Evolutionary conservation across 2,888 invertebrate genomes (phyloP).

Genomic region (Matsumyia berberina): DNA sequence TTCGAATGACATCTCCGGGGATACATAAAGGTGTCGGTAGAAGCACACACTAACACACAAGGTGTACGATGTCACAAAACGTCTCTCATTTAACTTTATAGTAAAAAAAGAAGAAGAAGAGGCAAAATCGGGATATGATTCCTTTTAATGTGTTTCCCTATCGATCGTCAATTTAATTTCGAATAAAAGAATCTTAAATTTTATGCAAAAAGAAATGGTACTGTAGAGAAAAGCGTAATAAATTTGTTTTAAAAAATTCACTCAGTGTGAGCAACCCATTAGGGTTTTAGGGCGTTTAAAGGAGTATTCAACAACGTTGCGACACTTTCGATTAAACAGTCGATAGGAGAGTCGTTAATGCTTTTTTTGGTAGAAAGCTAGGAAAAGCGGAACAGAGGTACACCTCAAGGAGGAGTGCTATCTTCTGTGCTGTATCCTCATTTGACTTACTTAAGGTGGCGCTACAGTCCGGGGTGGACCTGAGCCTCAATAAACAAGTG

Average conservation of each 20-base stretch:
- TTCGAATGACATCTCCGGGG: slow-evolving; percentile 6
- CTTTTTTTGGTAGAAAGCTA: too few species aligned
- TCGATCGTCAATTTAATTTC: slow-evolving; percentile 37
- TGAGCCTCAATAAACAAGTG: too few species aligned
- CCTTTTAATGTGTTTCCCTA: slow-evolving; percentile 33
- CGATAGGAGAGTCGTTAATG: too few species aligned
- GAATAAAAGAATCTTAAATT: slow-evolving; percentile 25
- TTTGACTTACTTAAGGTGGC: too few species aligned
- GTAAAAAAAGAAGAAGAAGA: not conserved
- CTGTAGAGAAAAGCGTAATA: not conserved
- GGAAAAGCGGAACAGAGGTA: too few species aligned
- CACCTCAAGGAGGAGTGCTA: too few species aligned
- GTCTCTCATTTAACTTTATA: not conserved
- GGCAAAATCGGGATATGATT: slow-evolving; percentile 14
- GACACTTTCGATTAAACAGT: too few species aligned
- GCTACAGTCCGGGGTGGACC: too few species aligned
- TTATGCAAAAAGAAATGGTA: not conserved
- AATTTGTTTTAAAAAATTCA: not conserved
- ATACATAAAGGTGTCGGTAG: slow-evolving; percentile 3
- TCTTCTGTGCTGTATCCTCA: too few species aligned
- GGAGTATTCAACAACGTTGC: too few species aligned
- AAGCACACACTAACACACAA: not conserved
- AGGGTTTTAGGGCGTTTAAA: too few species aligned
- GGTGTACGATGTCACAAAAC: slow-evolving; percentile 21
- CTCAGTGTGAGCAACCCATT: not conserved